Evolutionary conservation across 1,140 invertebrate genomes (phyloP).

Genomic region (Tribolium madens): DNA sequence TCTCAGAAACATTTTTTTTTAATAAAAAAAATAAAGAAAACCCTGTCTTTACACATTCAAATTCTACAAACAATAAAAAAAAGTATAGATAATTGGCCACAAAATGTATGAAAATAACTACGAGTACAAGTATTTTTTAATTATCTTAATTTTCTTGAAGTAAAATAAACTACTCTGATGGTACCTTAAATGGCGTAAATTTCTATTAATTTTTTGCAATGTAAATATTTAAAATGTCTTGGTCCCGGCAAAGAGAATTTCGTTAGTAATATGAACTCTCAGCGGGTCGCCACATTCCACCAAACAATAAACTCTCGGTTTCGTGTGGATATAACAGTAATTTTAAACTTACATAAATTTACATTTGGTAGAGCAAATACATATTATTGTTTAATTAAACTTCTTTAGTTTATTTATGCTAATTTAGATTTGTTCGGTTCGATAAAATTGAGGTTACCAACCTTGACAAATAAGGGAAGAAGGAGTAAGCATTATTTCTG

Average conservation of each 20-base stretch:
- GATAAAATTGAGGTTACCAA: not conserved
- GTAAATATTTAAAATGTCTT: not conserved
- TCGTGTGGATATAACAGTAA: not conserved
- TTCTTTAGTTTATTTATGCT: not conserved
- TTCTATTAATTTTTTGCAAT: too few relatives aligned
- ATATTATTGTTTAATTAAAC: constrained; percentile 1
- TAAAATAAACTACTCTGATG: too few relatives aligned
- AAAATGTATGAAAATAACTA: too few relatives aligned
- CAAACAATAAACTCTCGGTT: not conserved
- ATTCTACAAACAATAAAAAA: too few relatives aligned
- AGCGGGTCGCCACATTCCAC: not conserved
- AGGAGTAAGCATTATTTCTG: constrained; percentile 9
- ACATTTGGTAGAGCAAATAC: not conserved
- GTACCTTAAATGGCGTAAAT: too few relatives aligned
- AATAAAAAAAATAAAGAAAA: too few relatives aligned
- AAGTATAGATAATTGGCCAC: too few relatives aligned
- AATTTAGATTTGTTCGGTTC: not conserved
- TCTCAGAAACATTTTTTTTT: too few relatives aligned
- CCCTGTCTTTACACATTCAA: too few relatives aligned
- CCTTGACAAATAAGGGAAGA: constrained; percentile 10
- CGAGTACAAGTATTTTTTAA: too few relatives aligned
- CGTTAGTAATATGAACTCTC: not conserved
- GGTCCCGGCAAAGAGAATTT: not conserved
- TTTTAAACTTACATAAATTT: constrained; percentile 1
- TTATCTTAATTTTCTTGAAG: too few relatives aligned